phyloP scores from a whole-genome alignment of 2,888 invertebrate genomes.

The Thereva nobilitata region DNA sequence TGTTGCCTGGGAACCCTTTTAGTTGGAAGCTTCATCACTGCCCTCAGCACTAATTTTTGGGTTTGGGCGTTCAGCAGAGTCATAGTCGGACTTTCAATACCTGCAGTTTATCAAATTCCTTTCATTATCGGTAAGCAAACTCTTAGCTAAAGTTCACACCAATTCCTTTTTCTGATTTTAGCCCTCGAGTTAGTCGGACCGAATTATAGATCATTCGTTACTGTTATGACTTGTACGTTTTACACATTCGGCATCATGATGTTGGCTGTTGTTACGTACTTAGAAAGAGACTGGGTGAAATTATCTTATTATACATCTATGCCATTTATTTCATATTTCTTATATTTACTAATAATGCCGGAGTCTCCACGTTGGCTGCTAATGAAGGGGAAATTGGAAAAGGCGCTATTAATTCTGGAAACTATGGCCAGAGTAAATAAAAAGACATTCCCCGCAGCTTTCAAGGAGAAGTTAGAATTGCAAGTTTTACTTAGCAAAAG shows the following conservation, averaged over 20 bases:
- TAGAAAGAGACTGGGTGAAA: constrained; percentile 81
- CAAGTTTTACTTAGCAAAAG: constrained; percentile 70
- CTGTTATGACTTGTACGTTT: constrained; percentile 89
- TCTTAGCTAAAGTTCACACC: not conserved
- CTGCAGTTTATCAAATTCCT: constrained; percentile 92
- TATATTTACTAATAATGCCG: constrained; percentile 85
- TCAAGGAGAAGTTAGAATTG: constrained; percentile 72
- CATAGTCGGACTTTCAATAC: constrained; percentile 87
- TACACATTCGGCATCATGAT: constrained; percentile 86
- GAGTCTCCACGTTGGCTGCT: constrained; percentile 93
- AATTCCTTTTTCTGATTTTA: constrained; percentile 57
- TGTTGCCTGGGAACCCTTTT: constrained; percentile 81
- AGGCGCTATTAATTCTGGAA: constrained; percentile 78
- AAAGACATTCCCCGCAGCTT: constrained; percentile 73
- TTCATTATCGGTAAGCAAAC: constrained; percentile 83
- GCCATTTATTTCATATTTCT: constrained; percentile 82
- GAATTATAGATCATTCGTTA: constrained; percentile 87
- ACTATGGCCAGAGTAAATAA: constrained; percentile 78
- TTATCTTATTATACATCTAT: constrained; percentile 80
- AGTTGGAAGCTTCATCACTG: constrained; percentile 77
- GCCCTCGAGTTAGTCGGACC: constrained; percentile 90
- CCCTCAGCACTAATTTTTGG: constrained; percentile 78
- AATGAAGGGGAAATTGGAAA: constrained; percentile 78
- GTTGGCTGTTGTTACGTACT: constrained; percentile 81
- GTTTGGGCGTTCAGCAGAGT: constrained; percentile 80